A percentile compares a stretch with the other conserved stretches of the same genome.
phyloP scores from a whole-genome alignment of 2,113 vertebrate genomes.

The Zootoca vivipara region DNA sequence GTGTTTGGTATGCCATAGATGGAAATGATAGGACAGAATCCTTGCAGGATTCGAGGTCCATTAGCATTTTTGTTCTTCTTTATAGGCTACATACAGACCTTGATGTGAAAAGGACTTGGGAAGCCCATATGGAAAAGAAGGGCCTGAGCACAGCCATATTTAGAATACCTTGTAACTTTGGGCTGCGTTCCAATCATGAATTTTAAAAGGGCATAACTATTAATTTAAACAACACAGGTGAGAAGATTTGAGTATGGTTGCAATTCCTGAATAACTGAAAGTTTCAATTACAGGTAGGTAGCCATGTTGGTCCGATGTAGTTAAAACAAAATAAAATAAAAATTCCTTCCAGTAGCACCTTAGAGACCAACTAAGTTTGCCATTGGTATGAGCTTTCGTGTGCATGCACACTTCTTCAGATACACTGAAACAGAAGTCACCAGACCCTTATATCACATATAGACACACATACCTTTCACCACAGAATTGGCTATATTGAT shows the following conservation, averaged over 20 bases:
- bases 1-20: not conserved
- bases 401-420: too few relatives aligned
- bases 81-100: not conserved
- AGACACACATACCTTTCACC: not conserved
- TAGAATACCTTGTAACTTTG: not conserved
- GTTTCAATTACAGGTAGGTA: too few relatives aligned
- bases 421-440: too few relatives aligned
- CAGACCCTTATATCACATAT: too few relatives aligned
- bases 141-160: not conserved
- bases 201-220: not conserved
- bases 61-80: too few relatives aligned
- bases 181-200: not conserved
- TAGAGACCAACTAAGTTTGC: too few relatives aligned
- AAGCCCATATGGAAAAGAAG: too few relatives aligned
- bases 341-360: too few relatives aligned
- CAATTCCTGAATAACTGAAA: not conserved
- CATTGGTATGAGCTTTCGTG: too few relatives aligned
- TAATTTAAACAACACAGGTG: not conserved
- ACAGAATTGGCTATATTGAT: not conserved
- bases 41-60: not conserved
- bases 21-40: not conserved
- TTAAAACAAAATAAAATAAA: too few relatives aligned
- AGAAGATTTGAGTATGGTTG: not conserved
- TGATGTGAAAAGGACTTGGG: too few relatives aligned
- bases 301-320: too few relatives aligned